phyloP scores from a whole-genome alignment of 2,113 vertebrate genomes.

The Onychostruthus taczanowskii region DNA sequence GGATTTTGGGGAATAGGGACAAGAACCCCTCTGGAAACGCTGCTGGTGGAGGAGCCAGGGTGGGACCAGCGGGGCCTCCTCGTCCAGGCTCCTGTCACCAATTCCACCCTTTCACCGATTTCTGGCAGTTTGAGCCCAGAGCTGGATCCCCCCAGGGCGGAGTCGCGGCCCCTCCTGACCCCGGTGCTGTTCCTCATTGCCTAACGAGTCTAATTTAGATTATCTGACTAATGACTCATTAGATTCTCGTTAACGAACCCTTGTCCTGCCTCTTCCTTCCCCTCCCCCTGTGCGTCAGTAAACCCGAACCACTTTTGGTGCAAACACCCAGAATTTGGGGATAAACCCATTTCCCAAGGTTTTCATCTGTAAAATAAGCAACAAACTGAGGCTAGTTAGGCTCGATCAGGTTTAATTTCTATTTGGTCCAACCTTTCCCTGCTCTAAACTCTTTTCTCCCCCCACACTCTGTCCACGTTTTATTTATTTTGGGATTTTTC shows the following conservation, averaged over 20 bases:
- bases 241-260: not conserved
- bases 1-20: fast-evolving
- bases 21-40: fast-evolving
- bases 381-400: not conserved
- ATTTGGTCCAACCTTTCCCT: not conserved
- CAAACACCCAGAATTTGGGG: not conserved
- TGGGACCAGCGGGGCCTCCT: not conserved
- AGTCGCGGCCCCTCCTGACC: not conserved
- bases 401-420: not conserved
- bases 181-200: not conserved
- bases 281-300: fast-evolving
- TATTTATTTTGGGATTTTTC: not conserved
- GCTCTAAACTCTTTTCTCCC: not conserved
- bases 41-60: not conserved
- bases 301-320: not conserved
- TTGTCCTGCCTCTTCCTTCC: not conserved
- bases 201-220: not conserved
- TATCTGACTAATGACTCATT: not conserved
- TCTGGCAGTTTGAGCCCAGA: not conserved
- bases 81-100: fast-evolving
- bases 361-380: not conserved
- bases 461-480: not conserved
- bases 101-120: not conserved
- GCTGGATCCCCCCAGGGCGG: fast-evolving
- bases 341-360: fast-evolving